Evolutionary conservation across 2,888 invertebrate species (phyloP).

Genomic region (Polydrusus cervinus): DNA sequence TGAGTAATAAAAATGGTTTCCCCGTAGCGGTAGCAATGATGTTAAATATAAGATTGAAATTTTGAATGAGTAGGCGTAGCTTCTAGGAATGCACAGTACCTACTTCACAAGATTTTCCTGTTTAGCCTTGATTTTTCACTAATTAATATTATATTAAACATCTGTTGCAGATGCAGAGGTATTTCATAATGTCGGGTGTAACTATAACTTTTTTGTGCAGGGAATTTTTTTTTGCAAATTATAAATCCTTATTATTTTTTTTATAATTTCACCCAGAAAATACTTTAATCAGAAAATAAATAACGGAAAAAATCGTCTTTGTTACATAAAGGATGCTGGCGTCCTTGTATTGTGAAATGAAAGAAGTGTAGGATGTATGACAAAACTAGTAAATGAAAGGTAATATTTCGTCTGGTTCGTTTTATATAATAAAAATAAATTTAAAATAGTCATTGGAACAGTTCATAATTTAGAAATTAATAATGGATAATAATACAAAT

Average conservation of each 20-base stretch:
- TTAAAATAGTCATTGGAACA: neutral
- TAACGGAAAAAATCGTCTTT: neutral
- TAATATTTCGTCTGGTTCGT: neutral
- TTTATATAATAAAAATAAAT: neutral
- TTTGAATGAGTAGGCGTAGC: too few species aligned
- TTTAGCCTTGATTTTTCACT: slow-evolving; percentile 1
- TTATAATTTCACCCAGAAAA: too few species aligned
- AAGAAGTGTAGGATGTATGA: slow-evolving; percentile 1
- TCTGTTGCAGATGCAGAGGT: neutral
- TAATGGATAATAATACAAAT: too few species aligned
- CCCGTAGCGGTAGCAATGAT: too few species aligned
- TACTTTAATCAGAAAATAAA: neutral
- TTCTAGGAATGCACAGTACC: too few species aligned
- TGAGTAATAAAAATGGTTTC: too few species aligned
- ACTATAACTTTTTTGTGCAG: too few species aligned
- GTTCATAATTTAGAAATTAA: too few species aligned
- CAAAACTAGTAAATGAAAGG: slow-evolving; percentile 6
- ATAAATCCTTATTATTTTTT: too few species aligned
- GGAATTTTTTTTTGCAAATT: too few species aligned
- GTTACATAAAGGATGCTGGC: slow-evolving; percentile 2
- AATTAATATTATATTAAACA: slow-evolving; percentile 7
- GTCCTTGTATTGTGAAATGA: slow-evolving; percentile 11
- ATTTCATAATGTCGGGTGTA: neutral
- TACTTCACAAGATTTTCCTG: neutral
- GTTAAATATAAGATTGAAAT: too few species aligned